A percentile compares a stretch with the other conserved stretches of the same genome.
These are phyloP conservation scores for Anabas testudineus DNA, from an alignment of 2,797 vertebrate genomes.

Conservation along the genomic window DNA sequence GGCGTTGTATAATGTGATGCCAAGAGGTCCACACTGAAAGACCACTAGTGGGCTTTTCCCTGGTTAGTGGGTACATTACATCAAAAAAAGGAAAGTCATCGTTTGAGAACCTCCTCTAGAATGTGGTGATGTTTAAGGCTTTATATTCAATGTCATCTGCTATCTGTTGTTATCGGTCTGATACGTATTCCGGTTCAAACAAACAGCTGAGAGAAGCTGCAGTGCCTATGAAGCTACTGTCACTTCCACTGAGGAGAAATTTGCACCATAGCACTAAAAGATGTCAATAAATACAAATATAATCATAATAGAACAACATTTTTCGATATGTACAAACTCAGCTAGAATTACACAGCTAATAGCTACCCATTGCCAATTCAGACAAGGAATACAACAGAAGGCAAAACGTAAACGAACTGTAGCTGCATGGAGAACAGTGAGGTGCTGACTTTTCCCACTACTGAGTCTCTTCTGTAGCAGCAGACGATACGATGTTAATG, in stretches of 20 bases:
- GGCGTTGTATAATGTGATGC: slow-evolving; percentile 17
- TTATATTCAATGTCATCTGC: slow-evolving; percentile 62
- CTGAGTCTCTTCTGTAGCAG: slow-evolving; percentile 37
- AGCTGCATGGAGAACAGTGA: slow-evolving; percentile 62
- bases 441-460: slow-evolving; percentile 22
- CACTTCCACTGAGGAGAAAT: slow-evolving; percentile 50
- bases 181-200: slow-evolving; percentile 50
- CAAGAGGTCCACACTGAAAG: slow-evolving; percentile 17
- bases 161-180: slow-evolving; percentile 46
- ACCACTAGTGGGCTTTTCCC: slow-evolving; percentile 21
- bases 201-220: slow-evolving; percentile 36
- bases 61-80: slow-evolving; percentile 36
- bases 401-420: slow-evolving; percentile 42
- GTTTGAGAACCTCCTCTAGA: slow-evolving; percentile 43
- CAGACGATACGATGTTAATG: slow-evolving; percentile 31
- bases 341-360: slow-evolving; percentile 71
- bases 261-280: slow-evolving; percentile 72
- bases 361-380: slow-evolving; percentile 54
- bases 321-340: slow-evolving; percentile 72
- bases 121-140: slow-evolving; percentile 76
- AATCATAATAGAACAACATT: slow-evolving; percentile 71
- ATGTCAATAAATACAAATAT: slow-evolving; percentile 76
- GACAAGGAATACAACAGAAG: slow-evolving; percentile 52
- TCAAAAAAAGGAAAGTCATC: slow-evolving; percentile 20
- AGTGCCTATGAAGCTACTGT: slow-evolving; percentile 48